Percentiles rank a stretch among this genome's conserved stretches.
These are phyloP conservation scores for Lasaia peninsularis DNA, from an alignment of 1,140 invertebrate genomes.

Conservation along the genomic window DNA sequence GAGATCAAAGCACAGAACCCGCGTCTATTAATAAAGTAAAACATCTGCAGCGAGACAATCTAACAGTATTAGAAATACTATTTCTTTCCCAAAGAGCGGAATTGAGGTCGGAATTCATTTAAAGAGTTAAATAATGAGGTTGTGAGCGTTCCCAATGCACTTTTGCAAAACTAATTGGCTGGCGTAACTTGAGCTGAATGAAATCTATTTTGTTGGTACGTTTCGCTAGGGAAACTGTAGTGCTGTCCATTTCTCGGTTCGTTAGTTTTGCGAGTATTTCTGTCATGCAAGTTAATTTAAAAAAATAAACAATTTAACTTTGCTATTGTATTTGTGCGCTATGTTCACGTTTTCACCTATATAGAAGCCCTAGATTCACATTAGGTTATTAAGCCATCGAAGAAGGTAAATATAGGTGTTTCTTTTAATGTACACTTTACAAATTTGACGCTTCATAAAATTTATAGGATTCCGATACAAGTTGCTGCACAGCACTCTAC, in stretches of 20 bases:
- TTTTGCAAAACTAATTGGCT: conserved; percentile 52
- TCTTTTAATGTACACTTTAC: no score
- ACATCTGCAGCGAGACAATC: neutral
- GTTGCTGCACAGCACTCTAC: no score
- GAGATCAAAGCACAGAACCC: no score
- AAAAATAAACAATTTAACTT: no score
- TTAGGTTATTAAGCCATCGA: no score
- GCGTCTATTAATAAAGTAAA: neutral
- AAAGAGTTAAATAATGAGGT: conserved; percentile 44
- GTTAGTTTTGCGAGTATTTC: conserved; percentile 23
- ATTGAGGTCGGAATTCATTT: conserved; percentile 36
- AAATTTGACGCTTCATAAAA: no score
- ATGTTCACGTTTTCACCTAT: no score
- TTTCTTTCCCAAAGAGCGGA: conserved; percentile 23
- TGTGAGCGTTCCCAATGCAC: conserved; percentile 47
- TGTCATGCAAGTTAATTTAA: neutral
- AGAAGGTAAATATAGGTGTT: no score
- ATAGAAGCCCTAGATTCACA: no score
- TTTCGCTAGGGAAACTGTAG: conserved; percentile 30
- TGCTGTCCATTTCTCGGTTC: conserved; percentile 33
- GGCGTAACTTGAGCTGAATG: conserved; percentile 46
- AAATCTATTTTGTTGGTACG: conserved; percentile 47
- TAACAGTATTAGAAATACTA: conserved; percentile 20
- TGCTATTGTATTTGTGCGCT: no score
- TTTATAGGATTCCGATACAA: no score